Percentiles rank a stretch among this genome's conserved stretches.
Conservation (phyloP, 2,113 vertebrate species). For the Otus sunia region DNA sequence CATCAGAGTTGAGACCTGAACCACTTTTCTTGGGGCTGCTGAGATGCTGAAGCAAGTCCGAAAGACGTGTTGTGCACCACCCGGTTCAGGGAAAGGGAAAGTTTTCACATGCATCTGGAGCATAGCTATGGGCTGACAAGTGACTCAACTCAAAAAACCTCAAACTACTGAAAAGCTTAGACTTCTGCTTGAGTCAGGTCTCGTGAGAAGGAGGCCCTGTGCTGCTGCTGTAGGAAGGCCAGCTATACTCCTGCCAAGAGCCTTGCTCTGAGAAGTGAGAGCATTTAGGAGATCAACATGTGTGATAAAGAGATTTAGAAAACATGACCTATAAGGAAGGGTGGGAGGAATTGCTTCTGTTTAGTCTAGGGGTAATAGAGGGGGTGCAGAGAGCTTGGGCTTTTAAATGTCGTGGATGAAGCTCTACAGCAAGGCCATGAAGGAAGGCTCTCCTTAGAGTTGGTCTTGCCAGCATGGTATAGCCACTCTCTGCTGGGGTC, state of each 20-base stretch:
- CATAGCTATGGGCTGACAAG: background rate
- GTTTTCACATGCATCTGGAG: background rate
- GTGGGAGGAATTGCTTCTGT: background rate
- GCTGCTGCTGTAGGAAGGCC: background rate
- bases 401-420: background rate
- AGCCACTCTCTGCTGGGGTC: background rate
- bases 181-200: background rate
- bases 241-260: background rate
- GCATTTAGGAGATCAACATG: background rate
- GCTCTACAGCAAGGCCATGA: background rate
- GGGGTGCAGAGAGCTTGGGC: rapidly evolving
- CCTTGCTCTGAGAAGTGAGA: background rate
- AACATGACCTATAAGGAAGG: background rate
- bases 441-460: background rate
- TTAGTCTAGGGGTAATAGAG: constrained; percentile 1
- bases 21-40: background rate
- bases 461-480: background rate
- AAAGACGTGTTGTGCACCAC: background rate
- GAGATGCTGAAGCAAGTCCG: background rate
- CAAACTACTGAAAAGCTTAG: background rate
- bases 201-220: background rate
- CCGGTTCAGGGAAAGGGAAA: background rate
- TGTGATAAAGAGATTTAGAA: background rate
- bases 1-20: background rate
- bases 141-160: background rate